Percentiles rank a stretch among this genome's conserved stretches.
Conservation (phyloP, 2,888 invertebrate genomes). For the Thereva nobilitata region DNA sequence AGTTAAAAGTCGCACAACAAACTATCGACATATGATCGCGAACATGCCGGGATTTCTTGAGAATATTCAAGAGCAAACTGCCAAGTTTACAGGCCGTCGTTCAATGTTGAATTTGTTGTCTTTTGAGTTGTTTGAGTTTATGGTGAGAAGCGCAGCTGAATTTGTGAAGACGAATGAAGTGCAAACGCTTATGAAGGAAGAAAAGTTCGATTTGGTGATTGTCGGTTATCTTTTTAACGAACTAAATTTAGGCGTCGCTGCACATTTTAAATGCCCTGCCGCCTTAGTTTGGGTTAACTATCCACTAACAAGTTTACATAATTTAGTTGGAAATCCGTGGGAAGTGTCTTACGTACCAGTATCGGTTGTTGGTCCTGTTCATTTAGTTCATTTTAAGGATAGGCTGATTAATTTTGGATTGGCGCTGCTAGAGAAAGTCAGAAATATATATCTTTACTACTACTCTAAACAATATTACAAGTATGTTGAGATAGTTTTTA, state of each 20-base stretch:
- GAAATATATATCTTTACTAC: not conserved
- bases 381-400: constrained; percentile 42
- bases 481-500: too few species aligned
- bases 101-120: not conserved
- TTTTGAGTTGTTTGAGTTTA: not conserved
- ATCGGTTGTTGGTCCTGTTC: constrained; percentile 40
- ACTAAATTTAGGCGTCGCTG: constrained; percentile 52
- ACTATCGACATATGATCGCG: constrained; percentile 26
- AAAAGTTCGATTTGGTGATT: constrained; percentile 50
- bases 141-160: too few species aligned
- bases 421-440: not conserved
- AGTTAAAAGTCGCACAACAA: constrained; percentile 10
- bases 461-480: too few species aligned
- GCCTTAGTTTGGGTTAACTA: constrained; percentile 49
- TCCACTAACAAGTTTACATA: constrained; percentile 47
- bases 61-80: too few species aligned
- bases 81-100: too few species aligned
- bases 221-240: constrained; percentile 52
- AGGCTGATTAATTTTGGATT: constrained; percentile 45
- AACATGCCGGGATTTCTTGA: not conserved
- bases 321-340: constrained; percentile 50
- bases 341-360: constrained; percentile 48
- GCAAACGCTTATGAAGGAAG: constrained; percentile 42
- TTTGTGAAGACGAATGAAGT: constrained; percentile 12
- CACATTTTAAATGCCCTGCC: constrained; percentile 52